phyloP scores from a whole-genome alignment of 1,140 invertebrate genomes.

The Cotesia vestalis region DNA sequence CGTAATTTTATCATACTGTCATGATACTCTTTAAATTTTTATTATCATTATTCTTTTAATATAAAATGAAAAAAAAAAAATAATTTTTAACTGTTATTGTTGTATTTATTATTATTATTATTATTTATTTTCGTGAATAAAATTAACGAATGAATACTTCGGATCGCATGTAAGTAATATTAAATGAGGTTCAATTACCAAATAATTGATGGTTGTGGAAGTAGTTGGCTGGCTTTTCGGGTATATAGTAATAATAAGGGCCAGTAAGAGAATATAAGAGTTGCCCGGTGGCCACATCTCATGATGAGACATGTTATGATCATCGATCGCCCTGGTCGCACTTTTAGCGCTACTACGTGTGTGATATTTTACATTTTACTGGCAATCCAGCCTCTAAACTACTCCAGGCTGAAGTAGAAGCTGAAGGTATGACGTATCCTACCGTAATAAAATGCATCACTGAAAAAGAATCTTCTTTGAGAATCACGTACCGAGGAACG shows the following conservation, averaged over 20 bases:
- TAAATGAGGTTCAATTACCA: constrained; percentile 42
- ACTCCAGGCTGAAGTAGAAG: not conserved
- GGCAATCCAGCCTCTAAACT: too few species aligned
- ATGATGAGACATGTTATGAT: constrained; percentile 23
- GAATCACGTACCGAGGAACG: constrained; percentile 27
- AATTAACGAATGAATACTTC: constrained; percentile 11
- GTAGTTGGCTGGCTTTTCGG: constrained; percentile 44
- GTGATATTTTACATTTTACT: constrained; percentile 5
- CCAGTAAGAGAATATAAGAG: constrained; percentile 30
- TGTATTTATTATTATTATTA: too few species aligned
- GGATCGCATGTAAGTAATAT: constrained; percentile 16
- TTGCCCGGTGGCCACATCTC: constrained; percentile 40
- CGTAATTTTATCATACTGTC: too few species aligned
- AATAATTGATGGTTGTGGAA: constrained; percentile 49
- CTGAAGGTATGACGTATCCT: too few species aligned
- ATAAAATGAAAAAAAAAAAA: constrained; percentile 1
- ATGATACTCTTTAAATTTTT: too few species aligned
- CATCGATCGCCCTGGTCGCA: constrained; percentile 24
- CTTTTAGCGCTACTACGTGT: constrained; percentile 1
- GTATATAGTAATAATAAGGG: constrained; percentile 40
- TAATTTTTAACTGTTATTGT: not conserved
- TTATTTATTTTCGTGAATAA: constrained; percentile 3
- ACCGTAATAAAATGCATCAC: too few species aligned
- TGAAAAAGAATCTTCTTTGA: not conserved
- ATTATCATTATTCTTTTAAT: not conserved